These are phyloP conservation scores for Grallaria varia DNA, from an alignment of 2,113 vertebrate species.

Conservation along the genomic window DNA sequence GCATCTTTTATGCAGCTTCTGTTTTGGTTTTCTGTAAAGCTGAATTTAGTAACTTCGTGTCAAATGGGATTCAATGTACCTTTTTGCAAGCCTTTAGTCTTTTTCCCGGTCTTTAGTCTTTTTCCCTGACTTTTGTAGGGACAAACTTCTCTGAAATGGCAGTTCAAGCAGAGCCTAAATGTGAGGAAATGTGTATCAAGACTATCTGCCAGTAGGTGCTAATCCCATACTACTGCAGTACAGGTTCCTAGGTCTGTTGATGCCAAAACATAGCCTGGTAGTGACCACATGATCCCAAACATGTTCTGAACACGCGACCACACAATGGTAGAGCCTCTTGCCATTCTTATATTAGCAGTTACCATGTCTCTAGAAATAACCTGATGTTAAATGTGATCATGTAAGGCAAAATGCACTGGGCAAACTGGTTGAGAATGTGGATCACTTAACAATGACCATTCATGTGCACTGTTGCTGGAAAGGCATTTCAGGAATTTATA, in stretches of 20 bases:
- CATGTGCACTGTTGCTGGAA: not conserved
- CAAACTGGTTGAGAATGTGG: not conserved
- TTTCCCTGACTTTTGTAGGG: not conserved
- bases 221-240: not conserved
- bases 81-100: not conserved
- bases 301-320: not conserved
- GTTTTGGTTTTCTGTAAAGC: not conserved
- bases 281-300: not conserved
- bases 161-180: not conserved
- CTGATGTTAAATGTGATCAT: not conserved
- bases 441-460: not conserved
- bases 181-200: not conserved
- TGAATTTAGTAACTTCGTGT: not conserved
- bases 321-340: not conserved
- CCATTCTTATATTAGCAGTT: not conserved
- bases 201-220: not conserved
- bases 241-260: not conserved
- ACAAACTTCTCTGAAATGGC: not conserved
- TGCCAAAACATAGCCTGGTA: not conserved
- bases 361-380: not conserved
- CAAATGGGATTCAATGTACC: not conserved
- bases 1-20: not conserved
- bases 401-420: not conserved
- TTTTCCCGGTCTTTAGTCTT: not conserved
- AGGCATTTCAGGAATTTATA: not conserved